A percentile compares a stretch with the other conserved stretches of the same genome.
Conservation (phyloP, 92 coral and sea anemone species). For the Micromussa lordhowensis region DNA sequence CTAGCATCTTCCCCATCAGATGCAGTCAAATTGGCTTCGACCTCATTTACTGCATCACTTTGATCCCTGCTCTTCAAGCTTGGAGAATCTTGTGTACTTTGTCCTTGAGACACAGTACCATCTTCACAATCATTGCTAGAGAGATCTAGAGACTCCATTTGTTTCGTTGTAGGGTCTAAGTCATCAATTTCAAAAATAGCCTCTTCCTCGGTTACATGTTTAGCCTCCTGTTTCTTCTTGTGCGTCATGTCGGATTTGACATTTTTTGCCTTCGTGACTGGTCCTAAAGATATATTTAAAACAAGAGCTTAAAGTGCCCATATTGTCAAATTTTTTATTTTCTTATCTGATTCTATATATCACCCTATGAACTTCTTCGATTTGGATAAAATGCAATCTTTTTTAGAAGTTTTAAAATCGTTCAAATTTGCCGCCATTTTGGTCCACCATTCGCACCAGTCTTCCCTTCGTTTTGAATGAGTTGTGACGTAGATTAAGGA, state of each 20-base stretch:
- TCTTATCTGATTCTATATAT: no score
- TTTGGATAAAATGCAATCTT: no score
- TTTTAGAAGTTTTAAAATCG: no score
- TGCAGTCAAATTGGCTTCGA: conserved; percentile 11
- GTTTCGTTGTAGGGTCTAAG: conserved; percentile 53
- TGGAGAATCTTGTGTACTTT: background rate
- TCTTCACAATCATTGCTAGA: background rate
- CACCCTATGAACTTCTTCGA: no score
- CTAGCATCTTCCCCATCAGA: background rate
- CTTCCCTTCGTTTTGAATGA: no score
- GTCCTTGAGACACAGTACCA: background rate
- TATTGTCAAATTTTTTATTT: no score
- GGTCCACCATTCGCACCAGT: no score
- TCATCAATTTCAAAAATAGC: conserved; percentile 78
- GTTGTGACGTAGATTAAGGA: no score
- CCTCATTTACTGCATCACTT: conserved; percentile 5
- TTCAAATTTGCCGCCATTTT: no score
- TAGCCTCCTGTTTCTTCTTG: conserved; percentile 9
- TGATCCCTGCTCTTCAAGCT: background rate
- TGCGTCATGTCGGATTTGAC: background rate
- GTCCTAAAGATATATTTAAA: conserved; percentile 14
- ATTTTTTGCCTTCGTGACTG: background rate
- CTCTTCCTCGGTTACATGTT: conserved; percentile 25
- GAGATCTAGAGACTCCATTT: background rate
- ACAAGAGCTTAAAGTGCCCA: no score